Conservation (phyloP, 2,797 vertebrate species). For the Sebastes taczanowskii region DNA sequence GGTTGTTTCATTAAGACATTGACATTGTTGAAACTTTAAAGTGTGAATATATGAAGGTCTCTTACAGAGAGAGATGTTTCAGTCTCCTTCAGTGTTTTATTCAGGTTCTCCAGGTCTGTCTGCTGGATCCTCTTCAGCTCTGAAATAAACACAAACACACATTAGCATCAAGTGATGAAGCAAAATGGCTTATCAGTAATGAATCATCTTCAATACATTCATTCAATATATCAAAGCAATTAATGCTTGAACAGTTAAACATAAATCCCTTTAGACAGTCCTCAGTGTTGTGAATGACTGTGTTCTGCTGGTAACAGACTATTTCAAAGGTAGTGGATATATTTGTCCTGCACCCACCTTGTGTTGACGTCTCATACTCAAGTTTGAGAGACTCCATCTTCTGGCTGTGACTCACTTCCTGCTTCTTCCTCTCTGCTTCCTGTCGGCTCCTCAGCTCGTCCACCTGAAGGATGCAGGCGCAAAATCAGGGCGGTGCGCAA, state of each 20-base stretch:
- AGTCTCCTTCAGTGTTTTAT: slow-evolving; percentile 84
- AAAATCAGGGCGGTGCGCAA: background rate
- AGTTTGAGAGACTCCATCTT: slow-evolving; percentile 83
- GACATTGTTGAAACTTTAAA: background rate
- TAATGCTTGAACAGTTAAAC: background rate
- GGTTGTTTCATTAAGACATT: background rate
- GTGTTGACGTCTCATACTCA: slow-evolving; percentile 83
- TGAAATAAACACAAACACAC: slow-evolving; percentile 52
- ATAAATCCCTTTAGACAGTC: background rate
- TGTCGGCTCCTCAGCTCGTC: slow-evolving; percentile 88
- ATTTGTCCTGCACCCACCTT: slow-evolving; percentile 75
- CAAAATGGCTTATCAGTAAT: background rate
- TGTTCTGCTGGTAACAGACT: background rate
- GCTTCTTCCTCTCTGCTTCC: slow-evolving; percentile 86
- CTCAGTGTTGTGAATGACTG: background rate
- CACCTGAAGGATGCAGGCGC: slow-evolving; percentile 77
- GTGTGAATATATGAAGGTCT: background rate
- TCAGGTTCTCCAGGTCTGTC: slow-evolving; percentile 82
- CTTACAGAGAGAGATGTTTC: slow-evolving; percentile 87
- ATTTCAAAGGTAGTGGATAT: background rate
- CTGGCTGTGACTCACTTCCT: slow-evolving; percentile 85
- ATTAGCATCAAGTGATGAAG: background rate
- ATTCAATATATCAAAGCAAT: background rate
- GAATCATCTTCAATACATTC: background rate
- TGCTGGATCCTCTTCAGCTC: slow-evolving; percentile 87